Base-by-base conservation (phyloP, 2,113 vertebrate species). In the Chaetodon auriga region DNA sequence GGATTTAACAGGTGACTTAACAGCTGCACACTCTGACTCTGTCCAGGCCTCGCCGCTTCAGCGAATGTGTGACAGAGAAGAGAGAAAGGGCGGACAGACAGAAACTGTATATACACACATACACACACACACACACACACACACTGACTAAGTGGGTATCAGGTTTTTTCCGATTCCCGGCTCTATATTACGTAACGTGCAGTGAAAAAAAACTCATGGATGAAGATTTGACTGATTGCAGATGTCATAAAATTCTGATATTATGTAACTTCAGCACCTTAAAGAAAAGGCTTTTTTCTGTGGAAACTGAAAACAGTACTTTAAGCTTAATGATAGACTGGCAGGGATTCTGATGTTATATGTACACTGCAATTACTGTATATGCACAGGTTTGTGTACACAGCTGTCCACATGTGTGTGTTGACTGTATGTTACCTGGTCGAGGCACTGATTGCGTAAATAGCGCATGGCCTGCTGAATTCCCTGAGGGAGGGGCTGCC, bases 401-500 rank as follows among this genome's bases (percentile, higher is more conserved):
- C 49, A 54, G 38, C 11, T 46, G 21, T 82, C 41, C 23, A 72
- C 57, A 23, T 45, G 12, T 55, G 10, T 46, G 41, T 41, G 18
- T 81, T 58, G 60, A 51, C 11, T 63, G 25, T 25, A n/a, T n/a
- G 2, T 85, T 91, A 94, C 98, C 98, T 99, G 98, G 91, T 99
- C 98, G 0, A 99, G 95, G 76, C 98, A 99, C 64, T 96, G 96
- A 90, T 92, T 97, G 38, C 97, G 96, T 35, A 99, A 95, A 76
- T 97, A 99, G 57, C 95, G 95, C 84, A 99, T 96, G 0, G 98
- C 98, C 92, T 99, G 97, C 55, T 99, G 98, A 63, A 99, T 98
- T 75, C 98, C 97, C 89, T 97, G 97, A 38, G 98, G 97, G 87
- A 99, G 96, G 4, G 98, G 98, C 76, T 99, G 98, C 16, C 98